Evolutionary conservation across 2,888 invertebrate genomes (phyloP), one percentile per base, ranked within the genome.

Genomic region (Lampropteryx suffumata): DNA sequence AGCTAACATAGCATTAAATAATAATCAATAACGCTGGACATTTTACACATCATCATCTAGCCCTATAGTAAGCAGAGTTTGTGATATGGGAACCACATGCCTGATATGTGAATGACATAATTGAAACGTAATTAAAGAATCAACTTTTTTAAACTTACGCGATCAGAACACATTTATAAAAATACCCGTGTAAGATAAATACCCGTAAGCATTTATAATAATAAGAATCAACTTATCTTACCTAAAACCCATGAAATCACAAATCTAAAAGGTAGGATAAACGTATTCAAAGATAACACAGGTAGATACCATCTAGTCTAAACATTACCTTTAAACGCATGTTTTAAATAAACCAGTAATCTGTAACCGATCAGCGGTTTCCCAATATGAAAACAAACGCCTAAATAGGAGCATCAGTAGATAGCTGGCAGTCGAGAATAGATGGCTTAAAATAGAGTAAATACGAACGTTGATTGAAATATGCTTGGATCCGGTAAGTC

Each of bases 391-490:
- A 82, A 80, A 71, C 74, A 79, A 76, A 71, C 66, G 62, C 71
- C 82, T 74, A 78, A 83, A 85, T 81, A 83, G 73, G 84, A 69
- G 64, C 72, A 73, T 65, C 76, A 75, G 80, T 79, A 39, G 37
- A 43, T 49, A 50, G 76, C 79, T 32, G 28, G 43, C n/a, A 14
- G 76, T 71, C 82, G 58, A 71, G 83, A 85, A 85, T 85, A 85
- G 83, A 82, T 64, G 68, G 65, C 65, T 67, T 73, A 74, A 81
- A 79, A 73, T 71, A 72, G 70, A 78, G 77, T 79, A 80, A 82
- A 80, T 82, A 79, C 76, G 75, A 74, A 81, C 67, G 67, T 67
- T 79, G 84, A 85, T 80, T 84, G 84, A 85, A 84, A 81, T 85
- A 84, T 82, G 76, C 42, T 39, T 40, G 50, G 81, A 76, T 75